Percentiles rank a stretch among this genome's conserved stretches.
phyloP scores from a whole-genome alignment of 2,888 invertebrate species.

The Phyto melanocephala region DNA sequence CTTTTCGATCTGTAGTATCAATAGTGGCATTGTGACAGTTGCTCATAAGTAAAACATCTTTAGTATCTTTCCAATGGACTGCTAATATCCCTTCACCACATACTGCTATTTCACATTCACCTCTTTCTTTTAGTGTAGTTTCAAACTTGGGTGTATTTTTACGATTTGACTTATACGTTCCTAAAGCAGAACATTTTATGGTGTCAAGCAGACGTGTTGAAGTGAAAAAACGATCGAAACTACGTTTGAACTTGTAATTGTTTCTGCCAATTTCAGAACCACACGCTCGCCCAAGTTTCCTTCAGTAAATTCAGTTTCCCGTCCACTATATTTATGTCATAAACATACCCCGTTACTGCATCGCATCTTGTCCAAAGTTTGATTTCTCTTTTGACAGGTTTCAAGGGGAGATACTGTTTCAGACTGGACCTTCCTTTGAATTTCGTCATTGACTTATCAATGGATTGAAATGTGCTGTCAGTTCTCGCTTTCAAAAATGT shows the following conservation, averaged over 20 bases:
- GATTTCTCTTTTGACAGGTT: too few relatives aligned
- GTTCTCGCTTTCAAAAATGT: too few relatives aligned
- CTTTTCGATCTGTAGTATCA: background rate
- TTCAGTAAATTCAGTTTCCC: background rate
- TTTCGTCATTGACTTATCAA: too few relatives aligned
- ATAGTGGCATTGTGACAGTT: conserved; percentile 4
- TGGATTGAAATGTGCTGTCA: too few relatives aligned
- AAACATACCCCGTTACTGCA: background rate
- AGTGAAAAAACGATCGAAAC: conserved; percentile 31
- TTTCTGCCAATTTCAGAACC: conserved; percentile 15
- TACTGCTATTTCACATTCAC: conserved; percentile 17
- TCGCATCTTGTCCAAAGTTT: background rate
- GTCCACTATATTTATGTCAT: background rate
- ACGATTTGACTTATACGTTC: conserved; percentile 27
- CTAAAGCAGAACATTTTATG: conserved; percentile 27
- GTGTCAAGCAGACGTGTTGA: conserved; percentile 34
- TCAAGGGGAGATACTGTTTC: too few relatives aligned
- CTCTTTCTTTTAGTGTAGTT: conserved; percentile 14
- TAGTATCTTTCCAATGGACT: conserved; percentile 29
- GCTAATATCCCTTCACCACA: conserved; percentile 14
- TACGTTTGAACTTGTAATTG: conserved; percentile 8
- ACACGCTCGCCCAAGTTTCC: conserved; percentile 7
- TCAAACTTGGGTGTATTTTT: background rate
- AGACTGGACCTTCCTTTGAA: too few relatives aligned
- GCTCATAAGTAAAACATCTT: conserved; percentile 24